phyloP scores from a whole-genome alignment of 1,140 invertebrate genomes.

The Caenorhabditis tropicalis region DNA sequence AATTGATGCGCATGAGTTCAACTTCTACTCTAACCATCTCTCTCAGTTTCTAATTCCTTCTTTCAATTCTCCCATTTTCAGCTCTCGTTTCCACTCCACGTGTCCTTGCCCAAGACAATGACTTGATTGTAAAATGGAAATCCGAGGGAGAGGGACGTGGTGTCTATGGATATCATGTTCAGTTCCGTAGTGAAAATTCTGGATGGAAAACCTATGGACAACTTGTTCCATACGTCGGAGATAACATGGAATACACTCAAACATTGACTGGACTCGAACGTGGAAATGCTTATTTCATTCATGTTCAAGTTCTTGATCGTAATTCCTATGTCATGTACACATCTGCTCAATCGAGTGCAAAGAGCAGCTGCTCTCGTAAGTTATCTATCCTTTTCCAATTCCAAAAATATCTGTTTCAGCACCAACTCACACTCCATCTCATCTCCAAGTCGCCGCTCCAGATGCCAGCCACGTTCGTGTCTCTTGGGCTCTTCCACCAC shows the following conservation, averaged over 20 bases:
- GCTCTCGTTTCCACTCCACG: slow-evolving; percentile 66
- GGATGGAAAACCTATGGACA: slow-evolving; percentile 72
- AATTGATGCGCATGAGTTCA: slow-evolving; percentile 5
- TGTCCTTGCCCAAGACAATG: slow-evolving; percentile 61
- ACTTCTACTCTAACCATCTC: slow-evolving; percentile 38
- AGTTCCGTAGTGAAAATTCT: slow-evolving; percentile 63
- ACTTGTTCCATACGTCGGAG: slow-evolving; percentile 71
- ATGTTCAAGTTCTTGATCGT: slow-evolving; percentile 70
- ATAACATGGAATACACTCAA: slow-evolving; percentile 67
- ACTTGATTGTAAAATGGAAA: slow-evolving; percentile 66
- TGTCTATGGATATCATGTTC: slow-evolving; percentile 69
- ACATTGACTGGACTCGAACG: slow-evolving; percentile 64
- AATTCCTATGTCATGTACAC: slow-evolving; percentile 72
- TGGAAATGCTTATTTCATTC: slow-evolving; percentile 66
- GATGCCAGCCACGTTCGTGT: slow-evolving; percentile 69
- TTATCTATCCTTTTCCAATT: neutral
- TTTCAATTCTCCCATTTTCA: slow-evolving; percentile 52
- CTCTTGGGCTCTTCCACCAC: slow-evolving; percentile 66
- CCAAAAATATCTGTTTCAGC: slow-evolving; percentile 34
- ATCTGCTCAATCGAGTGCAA: slow-evolving; percentile 62
- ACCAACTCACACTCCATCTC: slow-evolving; percentile 66
- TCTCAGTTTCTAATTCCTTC: neutral
- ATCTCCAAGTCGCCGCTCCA: slow-evolving; percentile 67
- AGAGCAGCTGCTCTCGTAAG: slow-evolving; percentile 62
- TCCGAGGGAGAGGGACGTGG: slow-evolving; percentile 67